Base-by-base conservation (phyloP, 2,888 invertebrate genomes). In the Dione vanillae region DNA sequence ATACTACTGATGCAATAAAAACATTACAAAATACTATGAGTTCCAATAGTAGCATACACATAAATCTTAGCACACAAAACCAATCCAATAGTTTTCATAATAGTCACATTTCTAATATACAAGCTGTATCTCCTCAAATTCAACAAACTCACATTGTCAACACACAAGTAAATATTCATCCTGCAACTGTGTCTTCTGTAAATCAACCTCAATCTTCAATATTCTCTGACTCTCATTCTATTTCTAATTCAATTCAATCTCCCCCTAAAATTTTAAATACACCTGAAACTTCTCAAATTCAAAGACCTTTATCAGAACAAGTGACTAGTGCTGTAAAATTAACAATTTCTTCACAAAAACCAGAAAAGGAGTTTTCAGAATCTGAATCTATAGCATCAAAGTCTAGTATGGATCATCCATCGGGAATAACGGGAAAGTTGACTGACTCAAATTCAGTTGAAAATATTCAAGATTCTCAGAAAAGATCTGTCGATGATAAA, bases 281-380 rank as follows among this genome's bases (percentile, higher is more conserved):
- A 73, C 77, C 75, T 75, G 90, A 90, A 76, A 78, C 80, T 78
- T 75, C 81, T 76, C 85, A 85, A 80, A 74, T 78, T 73, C 86
- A 84, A 79, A 88, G 86, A 73, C 85, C 80, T 77, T 52, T 82
- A 43, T 65, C 83, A 71, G 90, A 91, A 72, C 83, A 82, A 77
- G 65, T 80, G 51, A 83, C 37, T 47, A 61, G 40, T 77, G 65
- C 79, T 27, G 77, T 76, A 40, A 91, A 90, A 80, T 82, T 87
- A 37, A 75, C 83, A 74, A 85, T 85, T 77, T 69, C 82, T 70
- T 74, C 83, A 27, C 88, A 87, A 77, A 92, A 90, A 77, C 78
- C 85, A 65, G 92, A 91, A 75, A 90, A 90, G 79, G 91, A 91
- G 65, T 74, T 86, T 73, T 84, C 89, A 6, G 91, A 91, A 80